Evolutionary conservation across 92 coral and sea anemone species (phyloP).

Genomic region (Nematostella vectensis): DNA sequence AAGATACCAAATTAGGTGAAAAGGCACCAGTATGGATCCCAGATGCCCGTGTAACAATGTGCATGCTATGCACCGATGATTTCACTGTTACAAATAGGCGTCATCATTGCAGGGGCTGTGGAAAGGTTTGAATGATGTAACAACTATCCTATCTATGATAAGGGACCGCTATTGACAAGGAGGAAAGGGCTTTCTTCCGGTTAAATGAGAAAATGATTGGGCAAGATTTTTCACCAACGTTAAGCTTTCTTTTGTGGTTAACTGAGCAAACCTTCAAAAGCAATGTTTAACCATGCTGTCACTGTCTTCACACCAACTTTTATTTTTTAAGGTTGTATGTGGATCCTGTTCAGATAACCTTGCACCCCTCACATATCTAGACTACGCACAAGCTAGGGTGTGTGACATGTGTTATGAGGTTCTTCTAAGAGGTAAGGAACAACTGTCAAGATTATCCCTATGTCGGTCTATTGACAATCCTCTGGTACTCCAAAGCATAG

Average conservation of each 20-base stretch:
- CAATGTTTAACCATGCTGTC: too few relatives aligned
- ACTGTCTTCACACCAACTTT: too few relatives aligned
- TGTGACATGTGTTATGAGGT: constrained; percentile 84
- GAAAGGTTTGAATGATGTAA: constrained; percentile 86
- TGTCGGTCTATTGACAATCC: too few relatives aligned
- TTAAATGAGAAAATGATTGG: too few relatives aligned
- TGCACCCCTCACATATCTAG: constrained; percentile 80
- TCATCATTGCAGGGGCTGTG: constrained; percentile 93
- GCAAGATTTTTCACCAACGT: too few relatives aligned
- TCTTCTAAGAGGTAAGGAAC: constrained; percentile 63
- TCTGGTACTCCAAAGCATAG: too few relatives aligned
- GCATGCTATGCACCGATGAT: constrained; percentile 88
- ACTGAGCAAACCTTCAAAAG: too few relatives aligned
- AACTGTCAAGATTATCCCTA: too few relatives aligned
- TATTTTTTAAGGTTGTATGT: constrained; percentile 66
- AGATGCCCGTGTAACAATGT: constrained; percentile 95
- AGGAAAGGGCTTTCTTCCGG: too few relatives aligned
- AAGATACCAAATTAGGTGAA: constrained; percentile 59
- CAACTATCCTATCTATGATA: too few relatives aligned
- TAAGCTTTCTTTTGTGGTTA: too few relatives aligned
- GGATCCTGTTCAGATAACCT: constrained; percentile 89
- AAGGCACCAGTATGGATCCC: constrained; percentile 99
- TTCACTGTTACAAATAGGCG: constrained; percentile 87
- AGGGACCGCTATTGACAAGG: too few relatives aligned
- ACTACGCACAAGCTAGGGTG: constrained; percentile 76